Evolutionary conservation across 2,888 invertebrate genomes (phyloP), one percentile per base, ranked within the genome.

Genomic region (Drosophila nigricruria): DNA sequence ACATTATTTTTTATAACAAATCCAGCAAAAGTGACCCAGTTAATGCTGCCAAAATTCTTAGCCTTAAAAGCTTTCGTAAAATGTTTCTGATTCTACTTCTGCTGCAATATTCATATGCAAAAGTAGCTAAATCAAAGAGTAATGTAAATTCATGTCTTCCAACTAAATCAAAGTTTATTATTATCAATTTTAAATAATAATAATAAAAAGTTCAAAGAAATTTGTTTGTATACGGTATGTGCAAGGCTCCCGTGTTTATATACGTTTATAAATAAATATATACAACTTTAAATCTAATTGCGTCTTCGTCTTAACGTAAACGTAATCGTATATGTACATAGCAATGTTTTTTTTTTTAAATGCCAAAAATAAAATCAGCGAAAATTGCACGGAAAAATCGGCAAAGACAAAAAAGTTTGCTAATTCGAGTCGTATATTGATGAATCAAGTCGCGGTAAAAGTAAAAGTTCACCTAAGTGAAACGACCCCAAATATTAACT

Each of bases 311-410:
- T 12, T 38, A 18, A 53, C 23, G 20, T 40, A 40, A n/a, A n/a
- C 10, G 27, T 40, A 40, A 18, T 14, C 14, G 25, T 47, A 20
- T 2, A 14, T n/a, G 5, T 14, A 38, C 25, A 10, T 38, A 32
- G 12, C 25, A 12, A 3, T 18, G 50, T 47, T 23, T 27, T 38
- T 9, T 14, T 6, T 25, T 25, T 25, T 12, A 14, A 23, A 38
- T 3, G 42, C 62, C 45, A 47, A 69, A 62, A 74, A 74, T 73
- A 72, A 62, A 57, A 14, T 18, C 18, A 5, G 30, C 18, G 25
- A 30, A 62, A 68, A 30, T 20, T 57, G 57, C 71, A 56, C 32
- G 10, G 47, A 30, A 34, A 45, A 38, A 45, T 36, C 42, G 9
- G 27, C 40, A 43, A 45, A 59, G 50, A 20, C 20, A 18, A 49